These are phyloP conservation scores for Petrocephalus zakoni DNA, from an alignment of 2,113 vertebrate genomes.

Conservation along the genomic window DNA sequence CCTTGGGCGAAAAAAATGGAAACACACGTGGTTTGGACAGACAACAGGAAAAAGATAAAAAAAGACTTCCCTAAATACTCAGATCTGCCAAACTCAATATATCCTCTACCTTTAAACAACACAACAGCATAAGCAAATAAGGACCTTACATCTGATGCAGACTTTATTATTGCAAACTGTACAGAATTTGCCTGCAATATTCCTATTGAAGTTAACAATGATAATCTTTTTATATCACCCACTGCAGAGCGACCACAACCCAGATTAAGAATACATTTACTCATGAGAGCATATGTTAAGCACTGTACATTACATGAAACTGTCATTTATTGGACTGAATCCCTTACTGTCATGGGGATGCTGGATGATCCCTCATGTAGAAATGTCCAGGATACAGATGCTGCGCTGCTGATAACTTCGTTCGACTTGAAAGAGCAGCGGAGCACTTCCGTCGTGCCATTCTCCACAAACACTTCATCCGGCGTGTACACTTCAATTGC, in stretches of 20 bases:
- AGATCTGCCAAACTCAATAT: background rate
- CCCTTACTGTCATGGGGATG: constrained; percentile 58
- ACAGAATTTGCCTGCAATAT: background rate
- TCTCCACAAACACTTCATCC: constrained; percentile 72
- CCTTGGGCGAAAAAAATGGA: background rate
- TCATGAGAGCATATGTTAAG: background rate
- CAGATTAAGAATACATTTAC: background rate
- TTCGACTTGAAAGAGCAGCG: constrained; percentile 75
- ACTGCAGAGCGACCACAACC: background rate
- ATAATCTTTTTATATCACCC: background rate
- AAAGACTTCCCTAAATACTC: background rate
- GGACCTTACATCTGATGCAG: background rate
- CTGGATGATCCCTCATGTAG: constrained; percentile 59
- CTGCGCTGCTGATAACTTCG: constrained; percentile 62
- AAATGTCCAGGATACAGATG: constrained; percentile 75
- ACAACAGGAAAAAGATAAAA: background rate
- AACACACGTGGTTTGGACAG: background rate
- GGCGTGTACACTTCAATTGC: constrained; percentile 73
- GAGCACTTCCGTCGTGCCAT: constrained; percentile 77
- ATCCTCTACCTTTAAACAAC: background rate
- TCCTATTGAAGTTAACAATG: background rate
- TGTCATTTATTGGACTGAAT: background rate
- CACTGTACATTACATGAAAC: background rate
- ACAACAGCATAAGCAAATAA: background rate
- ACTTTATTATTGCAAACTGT: background rate